phyloP scores from a whole-genome alignment of 2,113 vertebrate genomes.

The Dolichallabes microphthalmus region DNA sequence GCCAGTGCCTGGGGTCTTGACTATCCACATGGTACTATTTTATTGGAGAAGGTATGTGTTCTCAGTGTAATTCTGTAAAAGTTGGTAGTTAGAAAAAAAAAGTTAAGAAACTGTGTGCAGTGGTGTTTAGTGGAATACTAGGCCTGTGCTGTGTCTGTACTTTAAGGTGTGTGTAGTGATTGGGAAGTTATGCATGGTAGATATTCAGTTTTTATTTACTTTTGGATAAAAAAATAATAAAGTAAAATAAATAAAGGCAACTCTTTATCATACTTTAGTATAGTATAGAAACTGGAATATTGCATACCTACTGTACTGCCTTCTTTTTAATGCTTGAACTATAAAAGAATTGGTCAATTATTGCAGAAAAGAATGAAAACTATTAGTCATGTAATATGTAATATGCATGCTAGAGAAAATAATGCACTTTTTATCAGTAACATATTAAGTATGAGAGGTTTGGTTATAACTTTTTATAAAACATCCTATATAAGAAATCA shows the following conservation, averaged over 20 bases:
- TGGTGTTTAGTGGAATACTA: neutral
- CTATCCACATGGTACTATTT: slow-evolving; percentile 70
- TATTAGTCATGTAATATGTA: too few species aligned
- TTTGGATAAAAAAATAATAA: neutral
- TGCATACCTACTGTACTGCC: neutral
- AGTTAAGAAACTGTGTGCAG: neutral
- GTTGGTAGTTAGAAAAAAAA: neutral
- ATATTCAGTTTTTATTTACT: neutral
- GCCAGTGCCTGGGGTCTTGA: slow-evolving; percentile 67
- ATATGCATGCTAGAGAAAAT: neutral
- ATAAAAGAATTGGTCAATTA: neutral
- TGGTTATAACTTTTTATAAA: slow-evolving; percentile 34
- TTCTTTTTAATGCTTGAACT: neutral
- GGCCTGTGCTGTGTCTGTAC: neutral
- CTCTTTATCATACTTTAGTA: neutral
- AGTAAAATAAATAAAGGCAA: neutral
- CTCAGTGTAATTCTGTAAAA: neutral
- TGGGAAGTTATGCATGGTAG: neutral
- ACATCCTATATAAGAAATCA: neutral
- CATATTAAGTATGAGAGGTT: neutral
- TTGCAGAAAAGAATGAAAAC: neutral
- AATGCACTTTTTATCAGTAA: neutral
- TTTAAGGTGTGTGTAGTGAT: neutral
- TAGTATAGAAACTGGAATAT: neutral
- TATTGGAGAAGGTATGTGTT: slow-evolving; percentile 62